Base-by-base conservation (phyloP, 2,113 vertebrate genomes). In the Dromaius novaehollandiae region DNA sequence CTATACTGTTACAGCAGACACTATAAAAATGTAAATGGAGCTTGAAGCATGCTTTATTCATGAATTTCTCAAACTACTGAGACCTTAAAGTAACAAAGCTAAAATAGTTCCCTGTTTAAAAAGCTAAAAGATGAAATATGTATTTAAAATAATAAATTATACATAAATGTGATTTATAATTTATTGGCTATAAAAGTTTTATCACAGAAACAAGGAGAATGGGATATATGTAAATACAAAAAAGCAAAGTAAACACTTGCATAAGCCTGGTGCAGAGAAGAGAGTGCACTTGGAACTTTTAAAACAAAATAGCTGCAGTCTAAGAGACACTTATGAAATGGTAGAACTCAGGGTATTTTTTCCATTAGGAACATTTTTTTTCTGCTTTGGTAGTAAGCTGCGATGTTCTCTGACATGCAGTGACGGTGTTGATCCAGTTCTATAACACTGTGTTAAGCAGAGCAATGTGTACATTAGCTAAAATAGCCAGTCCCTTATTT, bases 131-230 rank as follows among this genome's bases (percentile, higher is more conserved):
- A 97, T 98, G 97, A 98, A 98, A 98, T 98, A 98, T 98, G 96
- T 96, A 98, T 98, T 98, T 98, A 98, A 97, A 97, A 90, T 70
- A 69, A 97, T 98, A 97, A 98, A 98, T 98, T 97, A 98, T 98
- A 94, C 95, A 98, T 98, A 86, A 86, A 86, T 90, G 70, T 95
- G 55, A 96, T 98, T 96, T 93, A 98, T 98, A 98, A 98, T 98
- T 97, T 97, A 98, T 98, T 96, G 24, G 19, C 36, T 93, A 96
- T 98, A 97, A 98, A 98, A 95, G 46, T 96, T 98, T 98, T 97
- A 98, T 98, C 95, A 98, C 94, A 98, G 96, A 97, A 98, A 97
- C 87, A 98, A 97, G 95, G 58, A 97, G 66, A 97, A 88, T 75
- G n/a, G 76, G 44, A 94, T 95, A 77, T 96, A 97, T 91, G 88